Evolutionary conservation across 2,888 invertebrate species (phyloP).

Genomic region (Synergus umbraculus): DNA sequence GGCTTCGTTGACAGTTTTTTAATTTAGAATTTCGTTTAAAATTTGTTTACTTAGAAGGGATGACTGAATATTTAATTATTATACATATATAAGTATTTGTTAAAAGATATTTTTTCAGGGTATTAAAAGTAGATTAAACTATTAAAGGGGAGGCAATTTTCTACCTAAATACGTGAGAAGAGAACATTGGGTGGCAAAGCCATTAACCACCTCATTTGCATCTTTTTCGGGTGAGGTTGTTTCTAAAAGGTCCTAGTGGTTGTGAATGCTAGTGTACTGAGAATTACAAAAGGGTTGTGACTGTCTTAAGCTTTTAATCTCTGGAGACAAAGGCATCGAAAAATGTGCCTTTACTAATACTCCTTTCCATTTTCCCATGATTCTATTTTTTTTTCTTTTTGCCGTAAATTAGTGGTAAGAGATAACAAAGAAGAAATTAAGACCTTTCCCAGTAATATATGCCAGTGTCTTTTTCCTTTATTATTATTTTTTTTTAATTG

Average conservation of each 20-base stretch:
- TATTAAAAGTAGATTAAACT: neutral
- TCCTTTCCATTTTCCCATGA: constrained; percentile 46
- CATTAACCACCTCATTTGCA: constrained; percentile 19
- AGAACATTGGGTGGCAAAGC: constrained; percentile 1
- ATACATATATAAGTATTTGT: neutral
- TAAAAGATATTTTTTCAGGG: neutral
- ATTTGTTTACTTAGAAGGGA: neutral
- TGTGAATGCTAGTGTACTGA: constrained; percentile 39
- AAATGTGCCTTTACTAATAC: constrained; percentile 65
- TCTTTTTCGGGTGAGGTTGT: constrained; percentile 2
- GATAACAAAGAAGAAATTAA: constrained; percentile 74
- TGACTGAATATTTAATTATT: neutral
- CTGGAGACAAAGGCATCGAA: constrained; percentile 67
- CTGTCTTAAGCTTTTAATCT: constrained; percentile 70
- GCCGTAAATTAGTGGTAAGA: constrained; percentile 68
- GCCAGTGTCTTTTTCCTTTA: constrained; percentile 40
- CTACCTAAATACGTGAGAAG: neutral
- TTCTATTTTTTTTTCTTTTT: constrained; percentile 49
- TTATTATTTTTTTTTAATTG: constrained; percentile 46
- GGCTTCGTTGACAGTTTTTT: neutral
- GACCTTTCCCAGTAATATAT: constrained; percentile 57
- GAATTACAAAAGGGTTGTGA: constrained; percentile 54
- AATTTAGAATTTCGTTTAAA: neutral
- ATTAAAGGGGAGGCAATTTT: neutral
- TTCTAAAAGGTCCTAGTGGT: constrained; percentile 7